phyloP scores from a whole-genome alignment of 2,113 vertebrate species.

The Phaethon lepturus region DNA sequence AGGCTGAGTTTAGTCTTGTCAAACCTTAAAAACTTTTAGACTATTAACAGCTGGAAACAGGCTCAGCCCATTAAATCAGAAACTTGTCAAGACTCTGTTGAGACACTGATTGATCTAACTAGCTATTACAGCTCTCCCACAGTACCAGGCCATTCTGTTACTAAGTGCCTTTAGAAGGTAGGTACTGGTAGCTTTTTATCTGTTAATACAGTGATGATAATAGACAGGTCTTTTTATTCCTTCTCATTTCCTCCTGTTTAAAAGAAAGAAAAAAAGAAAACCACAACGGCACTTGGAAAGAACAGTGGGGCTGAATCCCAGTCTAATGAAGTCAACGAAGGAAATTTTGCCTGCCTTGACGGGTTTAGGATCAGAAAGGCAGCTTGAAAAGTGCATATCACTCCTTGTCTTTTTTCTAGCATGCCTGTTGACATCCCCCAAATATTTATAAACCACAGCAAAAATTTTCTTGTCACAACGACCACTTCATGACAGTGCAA shows the following conservation, averaged over 20 bases:
- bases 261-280: not conserved
- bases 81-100: not conserved
- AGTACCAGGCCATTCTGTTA: not conserved
- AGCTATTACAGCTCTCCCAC: not conserved
- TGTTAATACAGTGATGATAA: not conserved
- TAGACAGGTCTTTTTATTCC: not conserved
- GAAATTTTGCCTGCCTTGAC: not conserved
- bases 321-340: not conserved
- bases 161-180: not conserved
- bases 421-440: not conserved
- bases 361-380: not conserved
- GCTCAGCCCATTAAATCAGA: not conserved
- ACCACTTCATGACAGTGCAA: not conserved
- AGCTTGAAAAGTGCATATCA: not conserved
- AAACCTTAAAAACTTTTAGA: not conserved
- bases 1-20: not conserved
- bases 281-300: not conserved
- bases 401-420: not conserved
- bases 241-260: not conserved
- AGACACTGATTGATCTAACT: conserved; percentile 11
- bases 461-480: not conserved
- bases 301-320: not conserved
- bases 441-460: not conserved
- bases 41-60: not conserved
- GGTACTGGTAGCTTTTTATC: not conserved